Base-by-base conservation (phyloP, 2,113 vertebrate species). In the Saccopteryx leptura region DNA sequence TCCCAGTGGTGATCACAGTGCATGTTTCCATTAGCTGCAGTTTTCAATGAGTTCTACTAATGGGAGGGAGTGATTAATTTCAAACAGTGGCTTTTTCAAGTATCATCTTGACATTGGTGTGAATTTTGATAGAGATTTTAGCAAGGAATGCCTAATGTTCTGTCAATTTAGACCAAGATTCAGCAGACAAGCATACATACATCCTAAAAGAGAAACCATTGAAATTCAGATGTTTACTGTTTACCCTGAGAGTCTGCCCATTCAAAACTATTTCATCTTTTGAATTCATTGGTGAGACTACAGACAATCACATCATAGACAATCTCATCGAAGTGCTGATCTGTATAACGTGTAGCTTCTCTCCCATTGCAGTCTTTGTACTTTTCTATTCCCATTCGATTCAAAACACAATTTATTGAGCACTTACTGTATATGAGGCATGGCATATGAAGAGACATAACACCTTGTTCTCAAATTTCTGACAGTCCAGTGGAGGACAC, bases 1-100 rank as follows among this genome's bases (percentile, higher is more conserved):
- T 95, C 97, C 97, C 95, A 91, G 94, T 95, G 97, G 90, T 68
- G 98, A 91, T 98, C 98, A 98, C 98, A 98, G 98, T 98, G 98
- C 98, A 39, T 31, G 9, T 63, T 90, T 95, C 46, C 10, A 8
- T 66, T 91, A 60, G 13, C 61, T 95, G 88, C 14, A 14, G 50
- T 50, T 91, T 95, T 93, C 58, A 81, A 9, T 79, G 23, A 88
- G 72, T 11, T 76, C 39, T 86, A 19, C 5, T 80, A 84, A 88
- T 68, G 66, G 14, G 71, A 92, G 18, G 56, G 61, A 95, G 39
- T 92, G 7, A 18, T 93, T 81, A 93, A 75, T 81, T 96, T 60
- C 80, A 97, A 90, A 31, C 4, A 48, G 6, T 4, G 61, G 19
- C n/a, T 74, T 79, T 94, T 85, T 89, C 46, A 75, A 94, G 7